Evolutionary conservation across 2,113 vertebrate species (phyloP).

Genomic region (Daubentonia madagascariensis): DNA sequence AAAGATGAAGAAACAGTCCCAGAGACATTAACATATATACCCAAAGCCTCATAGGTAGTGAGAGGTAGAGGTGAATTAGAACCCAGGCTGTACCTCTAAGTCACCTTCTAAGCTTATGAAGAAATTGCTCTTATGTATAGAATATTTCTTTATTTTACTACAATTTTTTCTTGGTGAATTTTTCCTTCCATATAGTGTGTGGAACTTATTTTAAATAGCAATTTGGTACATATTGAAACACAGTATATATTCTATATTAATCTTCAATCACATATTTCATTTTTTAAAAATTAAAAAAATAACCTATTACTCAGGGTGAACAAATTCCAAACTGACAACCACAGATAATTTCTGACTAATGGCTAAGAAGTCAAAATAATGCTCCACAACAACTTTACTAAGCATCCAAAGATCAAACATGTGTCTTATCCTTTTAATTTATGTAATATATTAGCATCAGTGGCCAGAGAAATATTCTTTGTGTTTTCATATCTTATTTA

Average conservation of each 20-base stretch:
- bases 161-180: not conserved
- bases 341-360: conserved; percentile 4
- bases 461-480: not conserved
- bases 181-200: not conserved
- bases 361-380: not conserved
- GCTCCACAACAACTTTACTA: not conserved
- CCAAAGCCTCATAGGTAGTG: not conserved
- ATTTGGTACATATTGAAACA: not conserved
- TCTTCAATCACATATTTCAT: not conserved
- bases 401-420: not conserved
- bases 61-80: not conserved
- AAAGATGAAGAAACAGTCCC: not conserved
- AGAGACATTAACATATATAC: not conserved
- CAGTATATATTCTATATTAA: not conserved
- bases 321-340: conserved; percentile 8
- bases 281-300: not conserved
- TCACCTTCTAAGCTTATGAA: not conserved
- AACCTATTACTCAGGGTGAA: not conserved
- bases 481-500: not conserved
- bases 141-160: not conserved
- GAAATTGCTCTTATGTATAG: not conserved
- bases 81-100: not conserved
- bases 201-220: conserved; percentile 10
- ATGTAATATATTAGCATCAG: not conserved
- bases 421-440: not conserved